A percentile compares a stretch with the other conserved stretches of the same genome.
Evolutionary conservation across 2,113 vertebrate genomes (phyloP).

Genomic region (Misgurnus mizolepis): DNA sequence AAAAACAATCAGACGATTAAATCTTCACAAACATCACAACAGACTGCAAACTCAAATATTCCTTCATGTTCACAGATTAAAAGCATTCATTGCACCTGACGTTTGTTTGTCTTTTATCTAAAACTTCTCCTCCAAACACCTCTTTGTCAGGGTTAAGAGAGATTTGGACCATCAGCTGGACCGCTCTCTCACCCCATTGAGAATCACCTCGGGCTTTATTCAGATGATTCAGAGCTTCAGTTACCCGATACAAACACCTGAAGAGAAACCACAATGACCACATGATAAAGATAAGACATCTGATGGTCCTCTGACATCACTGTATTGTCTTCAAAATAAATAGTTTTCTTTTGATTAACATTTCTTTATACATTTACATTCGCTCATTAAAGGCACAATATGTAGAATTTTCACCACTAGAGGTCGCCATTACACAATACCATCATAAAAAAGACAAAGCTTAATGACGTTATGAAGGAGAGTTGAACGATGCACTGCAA

Average conservation of each 20-base stretch:
- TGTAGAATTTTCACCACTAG: too few relatives aligned
- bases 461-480: too few relatives aligned
- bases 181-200: constrained; percentile 64
- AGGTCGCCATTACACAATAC: too few relatives aligned
- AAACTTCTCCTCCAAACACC: constrained; percentile 69
- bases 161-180: constrained; percentile 71
- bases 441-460: too few relatives aligned
- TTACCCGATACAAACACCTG: constrained; percentile 65
- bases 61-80: too few relatives aligned
- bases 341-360: too few relatives aligned
- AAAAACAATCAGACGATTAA: not conserved
- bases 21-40: too few relatives aligned
- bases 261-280: not conserved
- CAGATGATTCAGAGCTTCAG: constrained; percentile 67
- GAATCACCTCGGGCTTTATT: constrained; percentile 70
- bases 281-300: not conserved
- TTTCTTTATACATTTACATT: not conserved
- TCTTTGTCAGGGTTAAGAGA: constrained; percentile 75
- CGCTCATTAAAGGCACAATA: too few relatives aligned
- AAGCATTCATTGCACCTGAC: constrained; percentile 56
- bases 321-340: too few relatives aligned
- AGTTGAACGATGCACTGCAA: too few relatives aligned
- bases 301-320: too few relatives aligned
- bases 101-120: constrained; percentile 57
- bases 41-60: too few relatives aligned